These are phyloP conservation scores for Premnoplex brunnescens DNA, from an alignment of 2,797 vertebrate species.

Conservation along the genomic window DNA sequence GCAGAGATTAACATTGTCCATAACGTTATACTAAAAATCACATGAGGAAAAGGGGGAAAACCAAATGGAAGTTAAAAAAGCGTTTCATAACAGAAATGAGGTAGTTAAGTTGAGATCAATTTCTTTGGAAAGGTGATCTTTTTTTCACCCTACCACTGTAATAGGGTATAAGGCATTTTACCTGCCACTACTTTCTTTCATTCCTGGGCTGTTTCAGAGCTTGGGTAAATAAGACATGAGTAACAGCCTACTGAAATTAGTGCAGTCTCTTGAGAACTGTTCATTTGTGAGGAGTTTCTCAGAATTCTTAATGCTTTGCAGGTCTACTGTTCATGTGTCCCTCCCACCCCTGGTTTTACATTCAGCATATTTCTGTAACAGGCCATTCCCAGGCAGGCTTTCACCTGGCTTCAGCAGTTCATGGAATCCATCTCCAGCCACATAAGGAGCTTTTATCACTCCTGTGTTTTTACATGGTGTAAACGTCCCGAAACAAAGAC, in stretches of 20 bases:
- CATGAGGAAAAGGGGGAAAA: background rate
- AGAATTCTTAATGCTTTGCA: background rate
- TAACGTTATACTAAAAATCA: background rate
- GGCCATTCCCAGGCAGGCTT: background rate
- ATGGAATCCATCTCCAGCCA: background rate
- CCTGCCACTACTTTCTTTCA: background rate
- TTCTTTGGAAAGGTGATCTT: background rate
- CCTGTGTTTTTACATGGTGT: background rate
- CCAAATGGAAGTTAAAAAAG: background rate
- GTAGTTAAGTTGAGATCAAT: background rate
- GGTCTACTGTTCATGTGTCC: background rate
- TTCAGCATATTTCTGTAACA: background rate
- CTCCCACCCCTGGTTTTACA: background rate
- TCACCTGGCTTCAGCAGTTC: background rate
- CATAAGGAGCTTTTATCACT: background rate
- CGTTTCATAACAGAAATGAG: background rate
- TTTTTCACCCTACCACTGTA: background rate
- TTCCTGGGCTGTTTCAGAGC: background rate
- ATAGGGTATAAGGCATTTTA: background rate
- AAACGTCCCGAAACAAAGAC: rapidly evolving
- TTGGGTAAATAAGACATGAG: background rate
- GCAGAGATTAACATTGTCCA: background rate
- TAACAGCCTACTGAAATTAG: background rate
- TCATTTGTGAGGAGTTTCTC: background rate
- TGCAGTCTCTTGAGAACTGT: background rate